phyloP scores from a whole-genome alignment of 1,140 invertebrate genomes.

The Doryteuthis pealeii region DNA sequence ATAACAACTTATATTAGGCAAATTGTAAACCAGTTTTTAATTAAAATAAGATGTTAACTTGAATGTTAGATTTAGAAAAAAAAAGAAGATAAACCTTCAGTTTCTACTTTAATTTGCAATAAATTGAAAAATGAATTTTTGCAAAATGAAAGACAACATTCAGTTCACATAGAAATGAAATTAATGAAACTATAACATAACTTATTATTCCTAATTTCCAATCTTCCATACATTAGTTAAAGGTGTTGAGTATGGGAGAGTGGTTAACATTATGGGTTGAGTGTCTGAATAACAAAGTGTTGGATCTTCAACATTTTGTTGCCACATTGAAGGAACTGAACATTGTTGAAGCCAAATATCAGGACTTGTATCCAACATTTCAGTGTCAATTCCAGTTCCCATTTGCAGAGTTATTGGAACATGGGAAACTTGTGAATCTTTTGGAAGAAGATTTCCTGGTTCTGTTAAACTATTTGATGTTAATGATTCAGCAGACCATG shows the following conservation, averaged over 20 bases:
- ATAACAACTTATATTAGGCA: too few species aligned
- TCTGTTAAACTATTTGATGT: background rate
- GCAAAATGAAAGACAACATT: too few species aligned
- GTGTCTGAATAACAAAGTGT: background rate
- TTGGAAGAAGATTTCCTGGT: background rate
- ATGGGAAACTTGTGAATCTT: background rate
- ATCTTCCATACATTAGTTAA: background rate
- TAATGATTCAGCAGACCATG: constrained; percentile 1
- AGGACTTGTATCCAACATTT: background rate
- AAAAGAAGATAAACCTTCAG: too few species aligned
- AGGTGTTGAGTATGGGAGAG: background rate
- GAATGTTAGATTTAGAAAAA: too few species aligned
- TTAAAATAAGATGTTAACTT: too few species aligned
- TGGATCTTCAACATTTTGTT: background rate
- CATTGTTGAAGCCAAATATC: background rate
- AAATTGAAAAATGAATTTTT: too few species aligned
- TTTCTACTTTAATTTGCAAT: too few species aligned
- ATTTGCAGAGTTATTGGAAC: background rate
- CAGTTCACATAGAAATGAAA: too few species aligned
- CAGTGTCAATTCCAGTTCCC: background rate
- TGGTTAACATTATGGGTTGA: background rate
- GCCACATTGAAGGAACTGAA: background rate
- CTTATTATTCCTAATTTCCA: too few species aligned
- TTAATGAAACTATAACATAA: too few species aligned
- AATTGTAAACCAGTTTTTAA: too few species aligned